These are phyloP conservation scores for Emmelina monodactyla DNA, from an alignment of 2,888 invertebrate species.

Conservation along the genomic window DNA sequence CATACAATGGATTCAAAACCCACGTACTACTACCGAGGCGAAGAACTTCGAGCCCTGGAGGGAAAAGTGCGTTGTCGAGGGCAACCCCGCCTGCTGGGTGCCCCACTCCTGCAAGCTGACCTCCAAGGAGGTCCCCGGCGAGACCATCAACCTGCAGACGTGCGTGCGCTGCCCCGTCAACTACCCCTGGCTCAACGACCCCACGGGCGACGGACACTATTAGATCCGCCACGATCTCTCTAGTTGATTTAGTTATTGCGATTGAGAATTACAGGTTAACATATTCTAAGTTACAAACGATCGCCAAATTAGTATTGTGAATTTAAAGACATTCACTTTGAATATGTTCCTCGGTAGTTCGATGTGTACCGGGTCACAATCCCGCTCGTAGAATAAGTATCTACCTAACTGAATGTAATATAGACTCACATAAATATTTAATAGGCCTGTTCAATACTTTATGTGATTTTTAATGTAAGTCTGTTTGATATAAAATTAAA, in stretches of 20 bases:
- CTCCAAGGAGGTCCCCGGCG: conserved; percentile 92
- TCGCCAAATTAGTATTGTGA: conserved; percentile 5
- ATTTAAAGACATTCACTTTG: conserved; percentile 21
- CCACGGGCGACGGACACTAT: conserved; percentile 88
- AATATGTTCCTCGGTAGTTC: conserved; percentile 51
- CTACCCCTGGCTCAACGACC: conserved; percentile 95
- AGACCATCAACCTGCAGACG: conserved; percentile 92
- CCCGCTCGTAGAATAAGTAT: conserved; percentile 64
- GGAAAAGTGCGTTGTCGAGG: conserved; percentile 91
- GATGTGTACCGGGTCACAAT: conserved; percentile 64
- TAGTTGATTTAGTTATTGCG: conserved; percentile 48
- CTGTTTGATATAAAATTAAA: conserved; percentile 60
- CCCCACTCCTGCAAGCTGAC: conserved; percentile 91
- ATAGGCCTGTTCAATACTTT: conserved; percentile 64
- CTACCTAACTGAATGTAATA: conserved; percentile 63
- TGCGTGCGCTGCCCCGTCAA: conserved; percentile 93
- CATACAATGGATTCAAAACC: conserved; percentile 95
- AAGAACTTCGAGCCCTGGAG: conserved; percentile 95
- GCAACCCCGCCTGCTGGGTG: conserved; percentile 83
- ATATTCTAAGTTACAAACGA: conserved; percentile 32
- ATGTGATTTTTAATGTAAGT: conserved; percentile 66
- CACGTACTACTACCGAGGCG: conserved; percentile 81
- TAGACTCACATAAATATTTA: conserved; percentile 65
- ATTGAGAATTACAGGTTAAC: conserved; percentile 42
- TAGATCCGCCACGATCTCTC: conserved; percentile 65